phyloP scores from a whole-genome alignment of 2,113 vertebrate genomes.

The Calyptomena viridis region DNA sequence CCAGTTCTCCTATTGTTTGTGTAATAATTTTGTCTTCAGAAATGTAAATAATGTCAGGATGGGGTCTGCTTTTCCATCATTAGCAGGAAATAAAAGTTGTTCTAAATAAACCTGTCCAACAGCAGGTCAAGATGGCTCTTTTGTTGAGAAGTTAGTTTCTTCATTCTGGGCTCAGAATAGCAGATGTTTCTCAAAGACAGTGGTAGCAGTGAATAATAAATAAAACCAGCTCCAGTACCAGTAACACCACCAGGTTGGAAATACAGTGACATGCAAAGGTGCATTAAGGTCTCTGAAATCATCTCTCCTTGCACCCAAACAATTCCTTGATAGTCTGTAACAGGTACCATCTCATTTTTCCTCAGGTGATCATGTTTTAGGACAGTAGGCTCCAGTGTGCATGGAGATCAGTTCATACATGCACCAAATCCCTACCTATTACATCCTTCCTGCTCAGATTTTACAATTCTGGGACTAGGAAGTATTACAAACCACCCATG shows the following conservation, averaged over 20 bases:
- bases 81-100: not conserved
- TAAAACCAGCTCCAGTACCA: not conserved
- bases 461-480: not conserved
- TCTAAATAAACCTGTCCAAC: slow-evolving; percentile 65
- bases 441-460: not conserved
- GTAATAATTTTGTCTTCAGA: slow-evolving; percentile 4
- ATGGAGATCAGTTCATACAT: not conserved
- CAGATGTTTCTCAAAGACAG: not conserved
- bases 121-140: slow-evolving; percentile 46
- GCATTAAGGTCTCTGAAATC: not conserved
- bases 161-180: not conserved
- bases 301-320: not conserved
- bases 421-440: not conserved
- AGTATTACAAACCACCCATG: not conserved
- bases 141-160: not conserved
- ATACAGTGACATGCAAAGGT: not conserved
- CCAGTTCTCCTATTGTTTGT: not conserved
- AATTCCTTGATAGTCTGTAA: not conserved
- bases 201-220: rapidly evolving
- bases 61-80: not conserved
- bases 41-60: slow-evolving; percentile 30
- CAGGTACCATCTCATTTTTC: not conserved
- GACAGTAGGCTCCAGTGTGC: not conserved
- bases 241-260: not conserved
- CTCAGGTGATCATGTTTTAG: not conserved